A percentile compares a stretch with the other conserved stretches of the same genome.
These are phyloP conservation scores for Catocala nupta DNA, from an alignment of 2,888 invertebrate genomes.

Conservation along the genomic window DNA sequence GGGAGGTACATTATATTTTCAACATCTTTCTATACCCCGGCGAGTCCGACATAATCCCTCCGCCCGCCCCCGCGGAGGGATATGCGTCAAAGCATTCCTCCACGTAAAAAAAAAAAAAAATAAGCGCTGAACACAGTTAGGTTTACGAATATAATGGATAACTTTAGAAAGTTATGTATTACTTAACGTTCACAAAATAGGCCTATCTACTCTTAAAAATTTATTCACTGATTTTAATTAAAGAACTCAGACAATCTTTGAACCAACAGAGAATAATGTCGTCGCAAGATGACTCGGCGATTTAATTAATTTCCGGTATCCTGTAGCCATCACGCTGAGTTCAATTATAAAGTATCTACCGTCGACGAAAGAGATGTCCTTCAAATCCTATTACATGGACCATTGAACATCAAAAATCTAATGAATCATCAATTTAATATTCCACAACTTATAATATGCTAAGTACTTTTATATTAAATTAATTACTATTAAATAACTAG, in stretches of 20 bases:
- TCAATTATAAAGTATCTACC: constrained; percentile 51
- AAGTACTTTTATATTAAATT: no score
- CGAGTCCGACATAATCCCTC: no score
- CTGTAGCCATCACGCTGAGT: constrained; percentile 42
- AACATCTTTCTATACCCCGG: no score
- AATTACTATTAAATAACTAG: no score
- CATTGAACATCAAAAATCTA: not conserved
- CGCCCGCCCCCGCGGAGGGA: no score
- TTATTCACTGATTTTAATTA: constrained; percentile 68
- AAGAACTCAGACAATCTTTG: constrained; percentile 66
- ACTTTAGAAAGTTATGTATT: no score
- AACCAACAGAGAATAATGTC: constrained; percentile 64
- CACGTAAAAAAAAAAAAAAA: no score
- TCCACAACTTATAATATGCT: no score
- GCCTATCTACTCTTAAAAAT: constrained; percentile 16
- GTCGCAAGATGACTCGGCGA: constrained; percentile 65
- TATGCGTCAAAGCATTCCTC: no score
- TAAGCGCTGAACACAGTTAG: no score
- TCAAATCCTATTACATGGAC: constrained; percentile 20
- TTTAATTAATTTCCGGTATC: constrained; percentile 74
- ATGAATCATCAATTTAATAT: not conserved
- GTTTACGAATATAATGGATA: no score
- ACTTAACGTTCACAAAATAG: not conserved
- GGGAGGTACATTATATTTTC: no score
- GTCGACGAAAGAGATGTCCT: constrained; percentile 21